A percentile compares a stretch with the other conserved stretches of the same genome.
Evolutionary conservation across 2,888 invertebrate genomes (phyloP).

Genomic region (Stenodera caucasica): DNA sequence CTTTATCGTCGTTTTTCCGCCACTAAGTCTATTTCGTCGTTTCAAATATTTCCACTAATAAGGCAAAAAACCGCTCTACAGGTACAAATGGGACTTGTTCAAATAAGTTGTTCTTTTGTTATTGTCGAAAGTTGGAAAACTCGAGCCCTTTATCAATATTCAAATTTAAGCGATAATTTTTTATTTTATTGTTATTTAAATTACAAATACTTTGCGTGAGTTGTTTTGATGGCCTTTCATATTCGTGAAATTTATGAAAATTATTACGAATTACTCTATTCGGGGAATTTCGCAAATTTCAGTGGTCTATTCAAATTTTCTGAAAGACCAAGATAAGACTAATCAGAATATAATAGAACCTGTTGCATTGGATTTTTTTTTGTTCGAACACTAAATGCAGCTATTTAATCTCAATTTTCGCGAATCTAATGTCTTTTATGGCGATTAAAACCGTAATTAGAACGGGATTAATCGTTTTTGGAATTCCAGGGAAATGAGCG

Average conservation of each 20-base stretch:
- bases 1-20: constrained; percentile 13
- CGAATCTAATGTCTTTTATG: not conserved
- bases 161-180: no score
- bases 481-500: not conserved
- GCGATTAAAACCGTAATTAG: not conserved
- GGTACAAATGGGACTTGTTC: no score
- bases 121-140: no score
- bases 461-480: not conserved
- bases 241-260: not conserved
- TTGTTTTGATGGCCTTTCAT: not conserved
- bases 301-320: no score
- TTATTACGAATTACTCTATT: not conserved
- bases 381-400: no score
- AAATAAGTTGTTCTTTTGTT: no score
- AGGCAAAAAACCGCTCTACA: no score
- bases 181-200: not conserved
- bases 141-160: no score
- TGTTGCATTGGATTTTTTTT: no score
- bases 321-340: not conserved
- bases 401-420: no score
- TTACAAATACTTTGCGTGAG: not conserved
- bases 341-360: not conserved
- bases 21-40: constrained; percentile 7
- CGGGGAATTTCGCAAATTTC: no score
- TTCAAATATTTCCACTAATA: constrained; percentile 11